Base-by-base conservation (phyloP, 2,888 invertebrate species). In the Phymatocera aterrima region DNA sequence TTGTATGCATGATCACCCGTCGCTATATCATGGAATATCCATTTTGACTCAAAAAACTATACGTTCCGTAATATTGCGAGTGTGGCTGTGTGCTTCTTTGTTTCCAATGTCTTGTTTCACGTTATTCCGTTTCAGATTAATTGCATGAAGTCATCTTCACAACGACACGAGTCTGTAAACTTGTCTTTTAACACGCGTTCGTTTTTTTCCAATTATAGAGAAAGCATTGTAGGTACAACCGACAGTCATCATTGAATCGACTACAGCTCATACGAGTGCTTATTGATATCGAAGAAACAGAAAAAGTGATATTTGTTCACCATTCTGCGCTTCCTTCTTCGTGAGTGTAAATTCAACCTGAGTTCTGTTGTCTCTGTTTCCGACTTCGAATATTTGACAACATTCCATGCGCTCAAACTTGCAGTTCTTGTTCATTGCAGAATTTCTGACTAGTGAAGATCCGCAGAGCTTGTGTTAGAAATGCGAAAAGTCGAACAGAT, bases 201-300 rank as follows among this genome's bases (percentile, higher is more conserved):
- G 15, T 68, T 68, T 43, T 12, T n/a, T 28, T 24, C 15, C 46
- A 43, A 43, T 68, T 28, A 57, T 24, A 40, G 68, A 68, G 68
- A 68, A 68, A 68, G 68, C 43, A 46, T 68, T 68, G 46, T 46
- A 40, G 46, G 43, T 43, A 68, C 68, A 68, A 43, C 43, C 68
- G 68, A 68, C 68, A 40, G 46, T 46, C 21, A 40, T 68, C 28
- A 68, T 46, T 43, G 18, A 18, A 68, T 68, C 46, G 15, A 43
- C 43, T 15, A 34, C 34, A 40, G 24, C 15, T 43, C 8, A 43
- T 24, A 46, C 21, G 21, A 24, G 15, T n/a, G n/a, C n/a, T n/a
- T 28, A 28, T 54, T 12, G 12, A n/a, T 54, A 57, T 57, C 15
- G 3, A 57, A 57, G 18, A 57, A 10, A 57, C 1, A 57, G 18